These are phyloP conservation scores for Drosophila simulans DNA, from an alignment of 1,140 invertebrate species.

Conservation along the genomic window DNA sequence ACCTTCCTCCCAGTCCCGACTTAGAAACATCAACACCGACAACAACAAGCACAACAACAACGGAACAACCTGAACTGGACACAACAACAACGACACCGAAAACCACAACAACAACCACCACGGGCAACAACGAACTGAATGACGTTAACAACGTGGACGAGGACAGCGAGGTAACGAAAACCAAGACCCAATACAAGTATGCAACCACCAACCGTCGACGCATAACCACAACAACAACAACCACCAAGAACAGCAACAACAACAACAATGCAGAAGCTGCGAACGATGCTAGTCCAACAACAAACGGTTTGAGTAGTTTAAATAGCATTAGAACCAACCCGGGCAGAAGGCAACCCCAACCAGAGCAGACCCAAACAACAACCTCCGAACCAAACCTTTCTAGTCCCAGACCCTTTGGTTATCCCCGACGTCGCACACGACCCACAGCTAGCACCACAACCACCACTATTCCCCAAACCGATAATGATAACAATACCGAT, in stretches of 20 bases:
- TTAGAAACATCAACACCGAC: conserved; percentile 30
- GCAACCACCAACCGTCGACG: conserved; percentile 47
- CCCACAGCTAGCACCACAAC: conserved; percentile 58
- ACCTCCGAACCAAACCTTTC: conserved; percentile 80
- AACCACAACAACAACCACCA: conserved; percentile 35
- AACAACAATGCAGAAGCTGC: conserved; percentile 58
- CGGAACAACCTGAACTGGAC: conserved; percentile 72
- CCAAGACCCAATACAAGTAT: conserved; percentile 59
- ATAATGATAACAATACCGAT: conserved; percentile 44
- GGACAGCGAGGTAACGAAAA: conserved; percentile 70
- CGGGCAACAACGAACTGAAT: conserved; percentile 29
- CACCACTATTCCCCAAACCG: conserved; percentile 34
- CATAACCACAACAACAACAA: conserved; percentile 42
- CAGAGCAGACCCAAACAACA: conserved; percentile 42
- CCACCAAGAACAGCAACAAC: conserved; percentile 36
- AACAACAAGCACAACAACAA: conserved; percentile 42
- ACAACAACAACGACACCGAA: conserved; percentile 35
- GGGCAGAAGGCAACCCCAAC: conserved; percentile 72
- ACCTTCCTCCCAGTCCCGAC: conserved; percentile 42
- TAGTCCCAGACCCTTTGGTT: conserved; percentile 86
- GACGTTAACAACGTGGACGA: conserved; percentile 52
- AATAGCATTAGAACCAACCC: conserved; percentile 70
- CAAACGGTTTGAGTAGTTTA: conserved; percentile 71
- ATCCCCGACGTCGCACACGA: conserved; percentile 83
- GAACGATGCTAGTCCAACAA: conserved; percentile 74